Evolutionary conservation across 2,113 vertebrate genomes (phyloP).

Genomic region (Stigmatopora argus): DNA sequence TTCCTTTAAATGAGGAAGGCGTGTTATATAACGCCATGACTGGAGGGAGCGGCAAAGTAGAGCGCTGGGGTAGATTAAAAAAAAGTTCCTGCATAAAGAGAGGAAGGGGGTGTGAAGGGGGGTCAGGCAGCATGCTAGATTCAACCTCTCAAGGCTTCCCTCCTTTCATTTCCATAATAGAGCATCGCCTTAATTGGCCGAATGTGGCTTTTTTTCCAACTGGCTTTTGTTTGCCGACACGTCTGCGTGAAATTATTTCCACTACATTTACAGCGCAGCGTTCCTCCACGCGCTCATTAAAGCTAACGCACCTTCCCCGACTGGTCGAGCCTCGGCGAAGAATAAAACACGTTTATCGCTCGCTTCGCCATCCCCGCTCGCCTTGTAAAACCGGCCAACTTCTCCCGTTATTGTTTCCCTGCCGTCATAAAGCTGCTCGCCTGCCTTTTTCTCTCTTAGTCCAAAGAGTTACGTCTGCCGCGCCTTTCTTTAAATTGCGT

Average conservation of each 20-base stretch:
- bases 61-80: conserved; percentile 63
- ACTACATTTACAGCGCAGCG: conserved; percentile 55
- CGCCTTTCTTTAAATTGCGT: conserved; percentile 61
- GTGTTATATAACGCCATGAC: conserved; percentile 63
- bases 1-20: conserved; percentile 56
- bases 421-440: conserved; percentile 50
- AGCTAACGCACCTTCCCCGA: conserved; percentile 13
- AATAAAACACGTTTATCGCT: conserved; percentile 58
- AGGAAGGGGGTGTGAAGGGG: conserved; percentile 8
- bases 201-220: conserved; percentile 38
- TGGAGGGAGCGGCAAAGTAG: conserved; percentile 62
- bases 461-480: conserved; percentile 45
- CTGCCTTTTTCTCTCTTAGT: conserved; percentile 29
- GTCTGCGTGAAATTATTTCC: conserved; percentile 62
- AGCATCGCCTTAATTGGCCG: conserved; percentile 64
- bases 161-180: conserved; percentile 65
- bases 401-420: conserved; percentile 64
- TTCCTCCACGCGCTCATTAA: conserved; percentile 57
- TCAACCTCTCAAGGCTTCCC: conserved; percentile 29
- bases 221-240: conserved; percentile 65
- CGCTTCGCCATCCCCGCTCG: conserved; percentile 43
- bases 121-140: conserved; percentile 22
- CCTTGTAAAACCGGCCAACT: conserved; percentile 55
- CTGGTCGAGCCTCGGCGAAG: conserved; percentile 11
- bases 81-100: conserved; percentile 59